A percentile compares a stretch with the other conserved stretches of the same genome.
Conservation (phyloP, 2,888 invertebrate species). For the Cosmia trapezina region DNA sequence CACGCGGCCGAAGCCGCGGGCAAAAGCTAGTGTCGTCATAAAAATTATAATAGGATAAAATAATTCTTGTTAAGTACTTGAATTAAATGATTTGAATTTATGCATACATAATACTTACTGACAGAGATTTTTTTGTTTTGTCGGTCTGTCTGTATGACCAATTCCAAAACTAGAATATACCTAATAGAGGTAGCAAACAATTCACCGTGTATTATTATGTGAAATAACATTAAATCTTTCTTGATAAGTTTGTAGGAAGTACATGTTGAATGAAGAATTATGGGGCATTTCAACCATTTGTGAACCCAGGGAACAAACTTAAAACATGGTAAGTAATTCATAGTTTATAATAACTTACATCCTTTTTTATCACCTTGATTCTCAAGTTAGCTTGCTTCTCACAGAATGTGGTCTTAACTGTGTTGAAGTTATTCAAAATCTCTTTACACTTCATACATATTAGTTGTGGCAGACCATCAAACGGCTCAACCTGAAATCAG, state of each 20-base stretch:
- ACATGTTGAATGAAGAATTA: neutral
- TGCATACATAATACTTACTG: too few species aligned
- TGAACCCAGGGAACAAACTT: neutral
- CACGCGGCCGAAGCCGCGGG: too few species aligned
- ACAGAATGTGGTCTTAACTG: conserved; percentile 74
- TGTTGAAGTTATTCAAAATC: conserved; percentile 72
- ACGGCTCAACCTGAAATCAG: conserved; percentile 78
- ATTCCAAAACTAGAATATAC: neutral
- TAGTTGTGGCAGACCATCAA: conserved; percentile 86
- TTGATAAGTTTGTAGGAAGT: neutral
- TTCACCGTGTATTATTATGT: neutral
- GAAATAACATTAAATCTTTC: neutral
- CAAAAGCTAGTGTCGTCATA: too few species aligned
- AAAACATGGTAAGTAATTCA: neutral
- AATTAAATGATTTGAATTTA: too few species aligned
- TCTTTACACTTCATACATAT: conserved; percentile 83
- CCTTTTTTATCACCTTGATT: conserved; percentile 59
- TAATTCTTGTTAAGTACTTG: too few species aligned
- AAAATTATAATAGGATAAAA: too few species aligned
- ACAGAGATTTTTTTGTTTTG: too few species aligned
- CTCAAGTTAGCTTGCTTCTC: conserved; percentile 79
- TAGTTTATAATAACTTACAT: conserved; percentile 67
- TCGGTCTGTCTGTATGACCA: too few species aligned
- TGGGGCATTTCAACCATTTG: neutral
- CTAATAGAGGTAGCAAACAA: neutral